phyloP scores from a whole-genome alignment of 2,888 invertebrate species.

The Pristionchus fissidentatus region DNA sequence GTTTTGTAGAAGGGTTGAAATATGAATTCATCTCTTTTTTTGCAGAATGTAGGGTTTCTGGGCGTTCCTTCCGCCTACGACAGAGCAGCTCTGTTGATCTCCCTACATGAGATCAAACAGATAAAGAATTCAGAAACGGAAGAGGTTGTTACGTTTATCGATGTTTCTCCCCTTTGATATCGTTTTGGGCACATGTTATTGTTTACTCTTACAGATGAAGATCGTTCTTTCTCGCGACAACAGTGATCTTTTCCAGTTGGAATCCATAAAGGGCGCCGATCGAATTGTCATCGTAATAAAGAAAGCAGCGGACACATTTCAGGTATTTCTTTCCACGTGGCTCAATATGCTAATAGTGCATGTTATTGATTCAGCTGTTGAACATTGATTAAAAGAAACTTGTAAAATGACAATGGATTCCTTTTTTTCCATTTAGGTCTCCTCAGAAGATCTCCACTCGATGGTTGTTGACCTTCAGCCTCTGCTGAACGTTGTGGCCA shows the following conservation, averaged over 20 bases:
- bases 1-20: too few relatives aligned
- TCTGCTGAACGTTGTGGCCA: not conserved
- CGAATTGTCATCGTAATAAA: not conserved
- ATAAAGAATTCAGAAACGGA: too few relatives aligned
- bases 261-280: not conserved
- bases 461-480: not conserved
- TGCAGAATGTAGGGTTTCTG: not conserved
- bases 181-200: too few relatives aligned
- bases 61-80: not conserved
- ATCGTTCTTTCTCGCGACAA: not conserved
- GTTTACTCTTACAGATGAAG: not conserved
- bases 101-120: too few relatives aligned
- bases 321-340: not conserved
- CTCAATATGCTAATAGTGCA: too few relatives aligned
- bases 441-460: not conserved
- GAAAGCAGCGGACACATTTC: not conserved
- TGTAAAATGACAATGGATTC: too few relatives aligned
- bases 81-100: not conserved
- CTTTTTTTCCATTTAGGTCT: not conserved
- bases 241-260: not conserved
- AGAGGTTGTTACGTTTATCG: too few relatives aligned
- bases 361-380: too few relatives aligned
- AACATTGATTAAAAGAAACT: too few relatives aligned
- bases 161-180: too few relatives aligned
- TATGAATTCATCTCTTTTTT: not conserved